Base-by-base conservation (phyloP, 2,888 invertebrate species). In the Empis stercorea region DNA sequence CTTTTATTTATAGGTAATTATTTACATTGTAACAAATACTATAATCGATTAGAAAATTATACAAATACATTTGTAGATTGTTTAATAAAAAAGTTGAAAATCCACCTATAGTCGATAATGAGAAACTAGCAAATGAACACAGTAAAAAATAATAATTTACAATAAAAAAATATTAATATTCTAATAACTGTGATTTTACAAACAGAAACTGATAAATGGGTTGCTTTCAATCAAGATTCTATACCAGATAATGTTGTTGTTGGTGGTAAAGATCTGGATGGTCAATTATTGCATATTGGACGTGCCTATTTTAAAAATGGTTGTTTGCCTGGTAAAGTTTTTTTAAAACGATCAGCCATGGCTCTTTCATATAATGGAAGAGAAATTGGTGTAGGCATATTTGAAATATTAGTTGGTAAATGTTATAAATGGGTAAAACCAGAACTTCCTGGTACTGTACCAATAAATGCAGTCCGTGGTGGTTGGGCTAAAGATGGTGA, bases 311-410 rank as follows among this genome's bases (percentile, higher is more conserved):
- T 78, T 56, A 70, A 72, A 14, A 78, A 78, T 6, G 79, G 80
- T 56, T 65, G 75, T 61, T 55, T 79, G 16, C 79, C 79, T 2
- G 79, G 78, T 3, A 80, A 80, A 66, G 73, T 80, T 1, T 74
- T 79, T 30, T 78, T 79, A 2, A 71, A 63, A 41, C 76, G 73
- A 60, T 60, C 67, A 16, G 71, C 72, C 30, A 77, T 75, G 11
- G 80, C 79, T 54, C 66, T 79, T 10, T 64, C 73, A 9, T 70
- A 72, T 51, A 71, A 65, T 23, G 79, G 79, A 3, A 61, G 70
- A n/a, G 80, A 80, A 62, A 69, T 74, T 54, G 59, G 66, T 1
- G 75, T 76, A 55, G 57, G 72, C 44, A 66, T 71, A 37, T 79
- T 65, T 55, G 76, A 76, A 57, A 68, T 75, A 37, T 62, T 78